Evolutionary conservation across 2,797 vertebrate species (phyloP), one percentile per base, ranked within the genome.

Genomic region (Crenuchus spilurus): DNA sequence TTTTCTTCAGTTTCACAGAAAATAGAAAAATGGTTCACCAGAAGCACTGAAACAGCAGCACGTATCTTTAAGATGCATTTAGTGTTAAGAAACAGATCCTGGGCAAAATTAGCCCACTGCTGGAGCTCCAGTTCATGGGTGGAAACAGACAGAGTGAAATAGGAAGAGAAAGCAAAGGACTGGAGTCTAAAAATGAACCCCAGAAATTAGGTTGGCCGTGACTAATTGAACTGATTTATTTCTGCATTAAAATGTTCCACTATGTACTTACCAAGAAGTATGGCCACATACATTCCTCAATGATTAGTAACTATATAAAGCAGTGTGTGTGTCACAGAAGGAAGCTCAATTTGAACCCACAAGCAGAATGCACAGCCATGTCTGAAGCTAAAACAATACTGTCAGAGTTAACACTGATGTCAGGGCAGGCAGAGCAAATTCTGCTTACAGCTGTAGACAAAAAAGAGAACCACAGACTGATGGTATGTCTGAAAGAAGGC

Each of bases 171-270:
- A 28, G 44, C 22, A 22, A 20, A 20, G 31, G 22, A 35, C n/a
- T 13, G 10, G 33, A 51, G 48, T 64, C 13, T 58, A 54, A 31
- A 11, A 2, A 39, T 8, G 30, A 7, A 48, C 46, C 14, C 28
- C 44, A 31, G 30, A 31, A 66, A 28, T 58, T 41, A 51, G 61
- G 35, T 26, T 16, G 41, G 20, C 60, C 37, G 22, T 70, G 70
- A 76, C 74, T 42, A 76, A 73, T 76, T 46, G 24, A 20, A 8
- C 74, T 80, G 78, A 80, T 74, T 73, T 74, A 76, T 73, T 73
- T 46, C 74, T 76, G 70, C 72, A 35, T 67, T 37, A 74, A 67
- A 46, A 67, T 60, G 55, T 65, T 57, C 46, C 61, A 57, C 61
- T 66, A 66, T 77, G 44, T 49, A 57, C 70, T 76, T 52, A 70